Evolutionary conservation across 2,888 invertebrate species (phyloP), one percentile per base, ranked within the genome.

Genomic region (Leptinotarsa tumamoca): DNA sequence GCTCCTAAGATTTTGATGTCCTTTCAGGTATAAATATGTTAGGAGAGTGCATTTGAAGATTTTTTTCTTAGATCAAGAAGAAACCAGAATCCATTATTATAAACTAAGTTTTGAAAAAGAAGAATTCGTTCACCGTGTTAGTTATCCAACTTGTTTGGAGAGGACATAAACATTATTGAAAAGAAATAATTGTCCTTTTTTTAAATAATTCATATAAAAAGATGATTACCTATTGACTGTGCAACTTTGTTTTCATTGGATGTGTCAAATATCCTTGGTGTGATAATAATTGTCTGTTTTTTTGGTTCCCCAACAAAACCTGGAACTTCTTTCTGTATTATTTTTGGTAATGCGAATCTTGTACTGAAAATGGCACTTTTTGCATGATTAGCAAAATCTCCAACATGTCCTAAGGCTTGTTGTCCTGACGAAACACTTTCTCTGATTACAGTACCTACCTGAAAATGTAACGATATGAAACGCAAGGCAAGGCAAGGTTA

Each of bases 361-460:
- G 69, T 72, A 33, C 71, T 75, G 23, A 75, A 52, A 15, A 80
- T 71, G 7, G 78, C 80, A 54, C 70, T 79, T 72, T 74, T 84
- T 2, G 87, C 87, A 77, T 87, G 86, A 67, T 86, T 85, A 1
- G 87, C 87, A 21, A 84, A 81, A 71, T 87, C 85, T 17, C 84
- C 84, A 4, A 86, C 82, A 74, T 88, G 88, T 10, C 77, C 74
- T 43, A 87, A 75, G 2, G 87, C 85, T 69, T 88, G 84, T 78
- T 87, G 87, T 4, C 88, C 81, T 23, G 87, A 87, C 74, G 83
- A 82, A 10, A 89, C 83, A 71, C 87, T 87, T 14, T 86, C 85
- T 71, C 87, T 80, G 4, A 89, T 77, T 27, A 87, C 85, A 10
- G 82, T 74, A 1, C 88, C 87, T 5, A 88, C 83, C 81, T 81